A percentile compares a stretch with the other conserved stretches of the same genome.
Conservation (phyloP, 2,113 vertebrate species). For the Nematolebias whitei region DNA sequence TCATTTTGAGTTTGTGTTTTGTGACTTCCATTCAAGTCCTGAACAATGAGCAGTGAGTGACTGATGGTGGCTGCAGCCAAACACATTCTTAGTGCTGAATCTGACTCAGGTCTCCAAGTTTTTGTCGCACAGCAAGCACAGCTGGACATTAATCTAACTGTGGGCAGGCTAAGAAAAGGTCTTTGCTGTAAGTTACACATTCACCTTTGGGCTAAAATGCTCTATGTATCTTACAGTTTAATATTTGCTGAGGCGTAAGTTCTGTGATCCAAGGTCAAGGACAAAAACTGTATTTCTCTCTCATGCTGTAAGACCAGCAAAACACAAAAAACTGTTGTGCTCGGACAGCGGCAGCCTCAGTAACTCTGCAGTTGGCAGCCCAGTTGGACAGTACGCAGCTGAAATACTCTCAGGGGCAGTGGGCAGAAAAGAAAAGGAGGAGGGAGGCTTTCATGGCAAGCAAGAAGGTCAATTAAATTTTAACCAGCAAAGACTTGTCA, state of each 20-base stretch:
- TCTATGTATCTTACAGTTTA: constrained; percentile 32
- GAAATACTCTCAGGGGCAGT: constrained; percentile 53
- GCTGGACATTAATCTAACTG: constrained; percentile 47
- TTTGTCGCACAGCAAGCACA: constrained; percentile 41
- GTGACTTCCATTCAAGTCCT: constrained; percentile 42
- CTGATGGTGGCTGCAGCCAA: constrained; percentile 55
- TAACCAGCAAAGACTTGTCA: constrained; percentile 13
- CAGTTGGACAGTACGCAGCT: constrained; percentile 30
- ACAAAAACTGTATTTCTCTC: constrained; percentile 35
- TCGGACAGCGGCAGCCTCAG: constrained; percentile 34
- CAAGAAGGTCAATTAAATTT: constrained; percentile 56
- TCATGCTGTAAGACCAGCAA: constrained; percentile 22
- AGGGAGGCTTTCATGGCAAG: not conserved
- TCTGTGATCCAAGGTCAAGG: constrained; percentile 58
- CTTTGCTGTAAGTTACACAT: constrained; percentile 24
- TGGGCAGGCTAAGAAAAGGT: constrained; percentile 26
- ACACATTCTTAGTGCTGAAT: constrained; percentile 51
- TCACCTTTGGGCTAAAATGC: constrained; percentile 42
- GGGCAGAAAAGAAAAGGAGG: constrained; percentile 10
- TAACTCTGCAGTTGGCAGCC: constrained; percentile 42
- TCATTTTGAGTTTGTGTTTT: constrained; percentile 11
- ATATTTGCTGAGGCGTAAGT: constrained; percentile 55
- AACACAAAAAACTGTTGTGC: constrained; percentile 18
- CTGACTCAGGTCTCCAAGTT: constrained; percentile 33
- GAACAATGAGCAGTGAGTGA: constrained; percentile 61